Evolutionary conservation across 1,140 invertebrate species (phyloP).

Genomic region (Aphis gossypii): DNA sequence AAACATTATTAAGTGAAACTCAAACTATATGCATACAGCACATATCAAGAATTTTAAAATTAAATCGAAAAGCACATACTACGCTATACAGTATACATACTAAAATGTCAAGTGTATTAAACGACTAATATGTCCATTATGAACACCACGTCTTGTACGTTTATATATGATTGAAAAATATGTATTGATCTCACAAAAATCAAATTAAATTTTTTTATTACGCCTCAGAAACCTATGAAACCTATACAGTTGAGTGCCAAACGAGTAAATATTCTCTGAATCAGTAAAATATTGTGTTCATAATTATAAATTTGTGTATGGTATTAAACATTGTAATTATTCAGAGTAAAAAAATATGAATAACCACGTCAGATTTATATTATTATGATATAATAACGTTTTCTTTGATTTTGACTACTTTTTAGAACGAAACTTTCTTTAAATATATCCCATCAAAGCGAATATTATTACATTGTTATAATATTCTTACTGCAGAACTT

Average conservation of each 20-base stretch:
- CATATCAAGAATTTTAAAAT: neutral
- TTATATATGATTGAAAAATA: neutral
- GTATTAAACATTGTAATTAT: neutral
- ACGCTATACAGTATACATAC: neutral
- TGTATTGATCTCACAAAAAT: neutral
- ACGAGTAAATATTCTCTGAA: neutral
- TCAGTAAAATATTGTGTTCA: neutral
- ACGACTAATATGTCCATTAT: neutral
- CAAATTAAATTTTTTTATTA: too few relatives aligned
- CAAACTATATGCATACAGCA: too few relatives aligned
- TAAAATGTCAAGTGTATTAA: neutral
- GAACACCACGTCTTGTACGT: neutral
- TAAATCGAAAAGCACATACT: neutral
- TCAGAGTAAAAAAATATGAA: neutral
- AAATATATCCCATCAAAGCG: neutral
- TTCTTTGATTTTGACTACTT: neutral
- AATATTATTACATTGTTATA: constrained; percentile 4
- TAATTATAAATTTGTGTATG: neutral
- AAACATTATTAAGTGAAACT: too few relatives aligned
- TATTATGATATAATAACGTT: neutral
- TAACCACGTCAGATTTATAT: neutral
- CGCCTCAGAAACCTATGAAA: neutral
- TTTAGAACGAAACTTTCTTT: neutral
- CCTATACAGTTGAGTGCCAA: neutral
- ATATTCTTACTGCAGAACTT: neutral